Base-by-base conservation (phyloP, 2,797 vertebrate genomes). In the Acipenser transmontanus region DNA sequence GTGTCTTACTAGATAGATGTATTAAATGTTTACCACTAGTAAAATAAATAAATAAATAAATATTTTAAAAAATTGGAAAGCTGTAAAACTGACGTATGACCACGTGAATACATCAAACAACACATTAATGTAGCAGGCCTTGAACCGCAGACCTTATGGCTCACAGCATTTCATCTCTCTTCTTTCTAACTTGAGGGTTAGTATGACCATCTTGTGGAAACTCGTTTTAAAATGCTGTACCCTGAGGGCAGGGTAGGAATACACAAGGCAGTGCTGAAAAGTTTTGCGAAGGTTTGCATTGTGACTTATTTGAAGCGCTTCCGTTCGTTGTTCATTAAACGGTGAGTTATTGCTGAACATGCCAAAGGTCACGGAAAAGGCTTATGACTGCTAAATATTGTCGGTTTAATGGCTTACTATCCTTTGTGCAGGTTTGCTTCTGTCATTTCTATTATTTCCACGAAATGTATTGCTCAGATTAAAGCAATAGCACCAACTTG, bases 321-420 rank as follows among this genome's bases (percentile, higher is more conserved):
- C 87, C 85, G 84, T 89, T 92, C 92, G 94, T 98, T 96, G 94
- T 96, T 99, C 96, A 98, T 98, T 99, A 98, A 98, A 95, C 88
- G 95, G 92, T 94, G 94, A 91, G 93, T 95, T 95, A 95, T 93
- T 88, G 91, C 92, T 76, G 79, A 77, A 70, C 71, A 81, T 96
- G 95, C 92, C 90, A 91, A 90, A 94, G 97, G 97, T 99, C 97
- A 97, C 82, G 86, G 76, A 91, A 94, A 95, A 93, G 91, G 94
- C 94, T 98, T 98, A 97, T 93, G 93, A 86, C 86, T 92, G 88
- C 85, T 90, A 89, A 89, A 94, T 93, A 90, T 93, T 86, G 84
- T 92, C 85, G 87, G 82, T 82, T 82, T 82, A 86, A 85, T 84
- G 83, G 80, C 84, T 80, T 49, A 71, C 78, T 81, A 89, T 88